These are phyloP conservation scores for Andrena minutula DNA, from an alignment of 2,888 invertebrate species.

Conservation along the genomic window DNA sequence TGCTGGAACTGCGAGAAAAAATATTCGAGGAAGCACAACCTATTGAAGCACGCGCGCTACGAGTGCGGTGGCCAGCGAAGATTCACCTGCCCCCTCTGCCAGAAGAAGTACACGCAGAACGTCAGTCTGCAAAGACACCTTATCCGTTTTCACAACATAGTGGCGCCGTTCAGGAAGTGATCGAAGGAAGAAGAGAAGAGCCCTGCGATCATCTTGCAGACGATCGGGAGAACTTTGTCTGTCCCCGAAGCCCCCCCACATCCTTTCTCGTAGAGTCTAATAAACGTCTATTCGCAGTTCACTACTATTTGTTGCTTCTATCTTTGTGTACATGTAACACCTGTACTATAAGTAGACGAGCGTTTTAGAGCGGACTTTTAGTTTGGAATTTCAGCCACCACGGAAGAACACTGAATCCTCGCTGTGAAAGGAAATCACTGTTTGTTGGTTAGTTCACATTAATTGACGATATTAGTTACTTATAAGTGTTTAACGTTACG, in stretches of 20 bases:
- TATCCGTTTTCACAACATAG: slow-evolving; percentile 11
- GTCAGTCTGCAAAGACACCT: slow-evolving; percentile 77
- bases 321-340: not conserved
- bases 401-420: slow-evolving; percentile 25
- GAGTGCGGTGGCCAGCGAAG: slow-evolving; percentile 83
- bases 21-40: slow-evolving; percentile 80
- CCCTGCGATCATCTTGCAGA: not conserved
- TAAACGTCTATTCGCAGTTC: slow-evolving; percentile 20
- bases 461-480: not conserved
- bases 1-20: slow-evolving; percentile 81
- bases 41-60: slow-evolving; percentile 83
- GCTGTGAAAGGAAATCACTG: slow-evolving; percentile 13
- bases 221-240: not conserved
- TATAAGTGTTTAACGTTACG: too few species aligned
- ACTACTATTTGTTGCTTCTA: slow-evolving; percentile 7
- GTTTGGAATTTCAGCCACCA: slow-evolving; percentile 7
- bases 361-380: not conserved
- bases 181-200: not conserved
- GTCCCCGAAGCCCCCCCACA: too few species aligned
- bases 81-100: slow-evolving; percentile 76
- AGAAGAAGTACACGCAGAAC: slow-evolving; percentile 77
- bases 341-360: not conserved
- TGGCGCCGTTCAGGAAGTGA: not conserved
- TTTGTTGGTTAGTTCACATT: slow-evolving; percentile 15
- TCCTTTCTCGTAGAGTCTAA: slow-evolving; percentile 19